phyloP scores from a whole-genome alignment of 2,113 vertebrate genomes.

The Astur gentilis region DNA sequence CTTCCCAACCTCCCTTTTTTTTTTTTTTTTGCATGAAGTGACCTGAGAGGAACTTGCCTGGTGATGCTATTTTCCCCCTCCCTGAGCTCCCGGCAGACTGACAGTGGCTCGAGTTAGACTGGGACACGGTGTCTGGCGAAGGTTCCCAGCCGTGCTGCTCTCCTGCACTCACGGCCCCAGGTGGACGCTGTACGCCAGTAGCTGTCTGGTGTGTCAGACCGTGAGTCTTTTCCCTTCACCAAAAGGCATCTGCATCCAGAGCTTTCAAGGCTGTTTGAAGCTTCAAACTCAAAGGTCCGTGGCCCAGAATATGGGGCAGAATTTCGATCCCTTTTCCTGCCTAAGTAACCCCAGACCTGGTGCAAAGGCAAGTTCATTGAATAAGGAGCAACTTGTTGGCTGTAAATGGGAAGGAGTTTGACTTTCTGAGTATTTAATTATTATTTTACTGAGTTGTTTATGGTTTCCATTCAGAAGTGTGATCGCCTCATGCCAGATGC shows the following conservation, averaged over 20 bases:
- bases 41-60: constrained; percentile 42
- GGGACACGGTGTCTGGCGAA: background rate
- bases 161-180: rapidly evolving
- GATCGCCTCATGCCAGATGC: background rate
- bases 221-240: background rate
- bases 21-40: background rate
- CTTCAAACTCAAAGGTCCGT: background rate
- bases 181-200: background rate
- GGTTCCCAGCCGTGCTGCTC: background rate
- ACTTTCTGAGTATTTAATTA: background rate
- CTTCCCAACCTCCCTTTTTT: background rate
- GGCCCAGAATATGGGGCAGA: rapidly evolving
- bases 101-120: background rate
- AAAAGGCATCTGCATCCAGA: background rate
- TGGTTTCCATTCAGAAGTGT: background rate
- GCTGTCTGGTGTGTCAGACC: background rate
- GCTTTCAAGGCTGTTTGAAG: background rate
- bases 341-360: background rate
- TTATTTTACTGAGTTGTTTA: background rate
- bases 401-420: background rate
- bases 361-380: background rate
- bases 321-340: background rate
- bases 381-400: background rate
- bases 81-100: background rate
- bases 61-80: background rate